Base-by-base conservation (phyloP, 1,140 invertebrate species). In the Steinernema khuongi region DNA sequence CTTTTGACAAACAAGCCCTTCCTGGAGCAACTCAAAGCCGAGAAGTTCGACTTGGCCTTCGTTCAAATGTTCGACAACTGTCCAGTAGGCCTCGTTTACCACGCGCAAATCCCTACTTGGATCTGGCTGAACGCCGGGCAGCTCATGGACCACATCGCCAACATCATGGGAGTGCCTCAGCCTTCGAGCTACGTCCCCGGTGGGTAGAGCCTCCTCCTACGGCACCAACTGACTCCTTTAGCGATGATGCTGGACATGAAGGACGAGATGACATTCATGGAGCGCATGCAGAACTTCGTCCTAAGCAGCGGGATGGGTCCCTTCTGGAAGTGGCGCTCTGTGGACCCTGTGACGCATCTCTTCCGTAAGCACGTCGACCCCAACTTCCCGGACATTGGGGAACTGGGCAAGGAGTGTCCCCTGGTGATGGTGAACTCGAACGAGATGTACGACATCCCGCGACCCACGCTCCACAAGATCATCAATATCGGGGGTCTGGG, bases 401-500 rank as follows among this genome's bases (percentile, higher is more conserved):
- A 77, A 30, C 44, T 77, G 44, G 75, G 30, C 11, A 30, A 41
- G 18, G 66, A 74, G 19, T 77, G 75, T 67, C 68, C 75, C 22
- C 60, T 77, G 36, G 75, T 74, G 2, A 72, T 77, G 77, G 74
- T 77, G 0, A 78, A 77, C 22, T 70, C 31, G 19, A 74, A 77
- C 28, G 72, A 70, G 29, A 22, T 78, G 4, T 78, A 77, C 32
- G 77, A 78, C 33, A 36, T 77, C 17, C 75, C 77, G 1, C 31
- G 74, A 11, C 77, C 77, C 4, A 77, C 72, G 31, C 68, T 78
- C n/a, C 50, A 50, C 28, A 78, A 78, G 43, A 68, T 78, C 33
- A 43, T 78, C 1, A 77, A 78, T 69, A 78, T 78, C 66, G 77
- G 77, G 31, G 77, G 77, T 70, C 22, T 78, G 7, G 77, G 77